These are phyloP conservation scores for Spermophilus dauricus DNA, from an alignment of 2,113 vertebrate species.

Conservation along the genomic window DNA sequence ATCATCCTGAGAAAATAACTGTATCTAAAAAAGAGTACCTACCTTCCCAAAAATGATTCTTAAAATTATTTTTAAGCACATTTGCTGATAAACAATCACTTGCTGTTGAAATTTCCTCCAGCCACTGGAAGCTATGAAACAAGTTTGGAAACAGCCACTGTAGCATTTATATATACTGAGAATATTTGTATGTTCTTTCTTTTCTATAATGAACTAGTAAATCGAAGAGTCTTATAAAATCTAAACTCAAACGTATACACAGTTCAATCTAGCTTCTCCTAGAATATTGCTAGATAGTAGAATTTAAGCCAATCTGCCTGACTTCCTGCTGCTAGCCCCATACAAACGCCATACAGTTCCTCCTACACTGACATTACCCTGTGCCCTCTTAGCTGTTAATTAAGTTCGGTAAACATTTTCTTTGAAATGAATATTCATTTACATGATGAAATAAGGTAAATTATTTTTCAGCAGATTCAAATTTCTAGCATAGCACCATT, in stretches of 20 bases:
- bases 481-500: background rate
- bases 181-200: conserved; percentile 37
- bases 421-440: conserved; percentile 28
- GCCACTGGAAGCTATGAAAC: conserved; percentile 37
- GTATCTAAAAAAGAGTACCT: conserved; percentile 1
- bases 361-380: background rate
- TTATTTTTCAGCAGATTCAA: background rate
- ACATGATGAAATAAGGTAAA: background rate
- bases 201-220: background rate
- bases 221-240: background rate
- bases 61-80: conserved; percentile 48
- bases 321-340: background rate
- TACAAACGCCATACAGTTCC: background rate
- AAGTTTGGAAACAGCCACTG: conserved; percentile 10
- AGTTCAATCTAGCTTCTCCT: background rate
- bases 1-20: conserved; percentile 26
- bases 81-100: conserved; percentile 43
- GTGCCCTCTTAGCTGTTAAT: background rate
- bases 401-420: background rate
- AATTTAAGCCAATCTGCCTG: background rate
- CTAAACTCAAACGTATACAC: conserved; percentile 29
- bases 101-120: conserved; percentile 60
- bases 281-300: background rate
- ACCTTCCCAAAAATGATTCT: background rate
- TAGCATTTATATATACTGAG: background rate